Base-by-base conservation (phyloP, 1,140 invertebrate genomes). In the Manduca sexta region DNA sequence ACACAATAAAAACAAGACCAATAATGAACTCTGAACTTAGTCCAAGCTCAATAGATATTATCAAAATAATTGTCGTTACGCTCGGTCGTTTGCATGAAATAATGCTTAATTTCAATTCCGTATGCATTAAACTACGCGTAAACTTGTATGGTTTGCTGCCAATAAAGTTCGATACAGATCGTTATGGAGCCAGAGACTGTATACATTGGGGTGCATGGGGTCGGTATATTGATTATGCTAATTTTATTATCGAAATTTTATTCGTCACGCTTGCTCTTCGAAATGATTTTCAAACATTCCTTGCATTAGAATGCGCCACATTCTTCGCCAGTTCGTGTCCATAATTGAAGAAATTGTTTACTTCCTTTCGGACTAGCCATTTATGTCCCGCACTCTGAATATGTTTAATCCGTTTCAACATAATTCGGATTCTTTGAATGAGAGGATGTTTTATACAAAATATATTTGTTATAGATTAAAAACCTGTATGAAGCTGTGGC, bases 181-280 rank as follows among this genome's bases (percentile, higher is more conserved):
- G 61, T 69, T 66, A 60, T 63, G 56, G 41, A 37, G 37, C 54
- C 38, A 30, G 15, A 40, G 13, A 43, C 52, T 49, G 44, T 42
- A 37, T 52, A 50, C 54, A 46, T 49, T 59, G 50, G 41, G 59
- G 72, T 73, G 75, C 77, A 65, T 74, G 62, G 66, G 64, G 74
- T 45, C 52, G 31, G 52, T 69, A 56, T 74, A 83, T 83, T 65
- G 74, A 81, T 83, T 81, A 83, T 83, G 77, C 64, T 74, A 81
- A 83, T 83, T 83, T 83, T 79, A 77, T 75, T 80, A 76, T 69
- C 53, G 64, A 80, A 68, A 73, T 72, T 71, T 65, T 64, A 73
- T 74, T 69, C 64, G 67, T 66, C 58, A 65, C 61, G 60, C 49
- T 68, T 41, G 40, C 38, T 18, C 38, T 7, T 16, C 16, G 3